phyloP scores from a whole-genome alignment of 2,888 invertebrate species.

The Athetis lepigone region DNA sequence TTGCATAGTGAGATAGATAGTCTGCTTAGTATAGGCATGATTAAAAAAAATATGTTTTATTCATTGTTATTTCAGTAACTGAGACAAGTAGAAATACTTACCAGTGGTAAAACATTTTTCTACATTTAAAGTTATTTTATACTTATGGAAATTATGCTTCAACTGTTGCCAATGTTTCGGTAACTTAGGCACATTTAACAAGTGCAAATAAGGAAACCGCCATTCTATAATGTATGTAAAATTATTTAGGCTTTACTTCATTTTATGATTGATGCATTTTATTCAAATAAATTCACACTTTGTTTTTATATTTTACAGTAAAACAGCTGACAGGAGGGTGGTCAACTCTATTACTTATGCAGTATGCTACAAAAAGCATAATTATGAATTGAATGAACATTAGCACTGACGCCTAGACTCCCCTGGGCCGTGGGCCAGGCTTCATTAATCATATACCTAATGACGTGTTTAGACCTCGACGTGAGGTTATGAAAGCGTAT shows the following conservation, averaged over 20 bases:
- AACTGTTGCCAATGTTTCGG: background rate
- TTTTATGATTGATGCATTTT: slow-evolving; percentile 22
- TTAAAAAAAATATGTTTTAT: background rate
- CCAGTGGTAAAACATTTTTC: no score
- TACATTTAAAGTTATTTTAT: no score
- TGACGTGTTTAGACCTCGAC: slow-evolving; percentile 73
- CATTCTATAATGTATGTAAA: slow-evolving; percentile 23
- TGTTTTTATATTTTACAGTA: slow-evolving; percentile 37
- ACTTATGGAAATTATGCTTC: no score
- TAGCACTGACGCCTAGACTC: slow-evolving; percentile 79
- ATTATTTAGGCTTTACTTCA: slow-evolving; percentile 7
- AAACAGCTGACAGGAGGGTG: slow-evolving; percentile 63
- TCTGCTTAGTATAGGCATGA: background rate
- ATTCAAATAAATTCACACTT: slow-evolving; percentile 61
- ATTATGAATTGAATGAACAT: slow-evolving; percentile 82
- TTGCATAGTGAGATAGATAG: slow-evolving; percentile 9
- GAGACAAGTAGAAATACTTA: background rate
- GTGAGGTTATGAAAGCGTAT: slow-evolving; percentile 64
- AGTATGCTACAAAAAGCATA: slow-evolving; percentile 67
- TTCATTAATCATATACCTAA: slow-evolving; percentile 82
- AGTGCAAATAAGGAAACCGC: slow-evolving; percentile 7
- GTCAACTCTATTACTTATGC: slow-evolving; percentile 65
- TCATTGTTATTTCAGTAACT: background rate
- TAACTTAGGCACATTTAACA: background rate
- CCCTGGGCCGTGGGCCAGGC: slow-evolving; percentile 70